Base-by-base conservation (phyloP, 1,140 invertebrate species). In the Cotesia vestalis region DNA sequence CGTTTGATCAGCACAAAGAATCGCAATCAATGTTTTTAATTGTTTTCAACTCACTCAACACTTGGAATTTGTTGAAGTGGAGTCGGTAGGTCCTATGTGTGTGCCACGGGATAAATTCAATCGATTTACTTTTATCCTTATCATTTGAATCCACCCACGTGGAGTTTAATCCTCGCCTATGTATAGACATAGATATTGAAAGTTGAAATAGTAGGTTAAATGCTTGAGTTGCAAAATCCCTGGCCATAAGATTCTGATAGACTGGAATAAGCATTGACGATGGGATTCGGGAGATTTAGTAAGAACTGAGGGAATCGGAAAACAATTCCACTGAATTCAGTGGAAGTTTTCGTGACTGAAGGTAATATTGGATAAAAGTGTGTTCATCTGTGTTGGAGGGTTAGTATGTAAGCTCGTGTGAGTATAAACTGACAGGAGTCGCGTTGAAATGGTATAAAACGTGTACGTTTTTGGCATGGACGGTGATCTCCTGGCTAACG, bases 261-360 rank as follows among this genome's bases (percentile, higher is more conserved):
- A 62, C 27, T 62, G 40, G 40, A 46, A 38, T 38, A 60, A 69
- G 17, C 67, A 27, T 6, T 40, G 36, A 69, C 14, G 40, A 60
- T 9, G 14, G 17, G 14, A 62, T 51, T 66, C n/a, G 27, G 35
- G 60, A 62, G 35, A 62, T 62, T 36, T 38, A 36, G 34, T 17
- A 61, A 60, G 59, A 38, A 67, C 53, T 61, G 59, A 34, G 64
- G 40, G 53, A 71, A 68, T 72, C 64, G 64, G n/a, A 57, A 64
- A 75, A 75, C 73, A 75, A 75, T 75, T 75, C 61, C 40, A 64
- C 34, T 62, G 57, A 72, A 72, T 62, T 55, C 38, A 62, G 61
- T 60, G 71, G 69, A 75, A 75, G 69, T 75, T 75, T 64, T 69
- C 60, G 36, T 59, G 59, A 36, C 64, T 64, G 36, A 46, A 35